Conservation (phyloP, 2,888 invertebrate species). For the Drosophila rubida region DNA sequence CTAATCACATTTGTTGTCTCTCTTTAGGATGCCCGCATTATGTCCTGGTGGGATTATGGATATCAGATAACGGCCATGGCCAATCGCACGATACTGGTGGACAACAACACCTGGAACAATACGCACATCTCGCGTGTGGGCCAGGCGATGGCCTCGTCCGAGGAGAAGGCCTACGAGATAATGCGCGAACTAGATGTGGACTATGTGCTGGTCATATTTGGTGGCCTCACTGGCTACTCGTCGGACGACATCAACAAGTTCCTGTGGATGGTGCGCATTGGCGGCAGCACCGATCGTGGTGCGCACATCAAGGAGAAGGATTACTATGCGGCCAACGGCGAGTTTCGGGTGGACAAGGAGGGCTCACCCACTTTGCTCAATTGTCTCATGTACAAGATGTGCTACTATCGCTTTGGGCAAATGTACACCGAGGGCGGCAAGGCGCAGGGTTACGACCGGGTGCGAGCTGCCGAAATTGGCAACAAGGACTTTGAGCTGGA, state of each 20-base stretch:
- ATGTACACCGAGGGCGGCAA: conserved; percentile 97
- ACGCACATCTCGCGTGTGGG: conserved; percentile 99
- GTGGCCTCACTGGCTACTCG: conserved; percentile 99
- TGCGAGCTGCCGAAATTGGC: conserved; percentile 98
- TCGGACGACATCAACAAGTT: conserved; percentile 99
- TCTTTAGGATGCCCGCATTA: conserved; percentile 94
- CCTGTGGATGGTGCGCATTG: conserved; percentile 99
- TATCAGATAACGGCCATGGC: conserved; percentile 99
- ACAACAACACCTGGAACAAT: conserved; percentile 99
- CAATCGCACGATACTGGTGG: conserved; percentile 98
- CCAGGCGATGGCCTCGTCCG: conserved; percentile 98
- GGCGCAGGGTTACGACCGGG: conserved; percentile 98
- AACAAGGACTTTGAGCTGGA: conserved; percentile 99
- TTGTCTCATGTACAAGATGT: conserved; percentile 99
- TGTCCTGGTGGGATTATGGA: conserved; percentile 99
- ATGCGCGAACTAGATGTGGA: conserved; percentile 99
- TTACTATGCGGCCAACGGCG: conserved; percentile 97
- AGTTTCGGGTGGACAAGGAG: conserved; percentile 98
- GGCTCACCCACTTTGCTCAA: conserved; percentile 96
- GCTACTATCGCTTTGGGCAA: conserved; percentile 98
- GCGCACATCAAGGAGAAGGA: conserved; percentile 98
- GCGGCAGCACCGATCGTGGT: conserved; percentile 97
- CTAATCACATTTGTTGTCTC: neutral
- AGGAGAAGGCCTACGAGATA: conserved; percentile 98
- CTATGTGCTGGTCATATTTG: conserved; percentile 99